These are phyloP conservation scores for Propsilocerus akamusi DNA, from an alignment of 1,140 invertebrate species.

Conservation along the genomic window DNA sequence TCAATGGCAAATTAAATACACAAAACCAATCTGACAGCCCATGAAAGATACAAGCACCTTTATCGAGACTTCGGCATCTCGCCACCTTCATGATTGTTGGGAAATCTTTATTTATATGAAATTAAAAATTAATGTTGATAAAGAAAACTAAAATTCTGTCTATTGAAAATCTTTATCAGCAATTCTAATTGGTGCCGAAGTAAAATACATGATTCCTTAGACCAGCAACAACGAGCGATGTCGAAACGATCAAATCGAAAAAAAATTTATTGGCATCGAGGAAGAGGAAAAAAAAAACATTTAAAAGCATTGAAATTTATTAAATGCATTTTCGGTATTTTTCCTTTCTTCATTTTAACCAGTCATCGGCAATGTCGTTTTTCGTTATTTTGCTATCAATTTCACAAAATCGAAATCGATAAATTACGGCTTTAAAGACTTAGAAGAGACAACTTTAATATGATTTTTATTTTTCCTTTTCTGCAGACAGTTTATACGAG, in stretches of 20 bases:
- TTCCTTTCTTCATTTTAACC: background rate
- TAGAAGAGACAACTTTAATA: slow-evolving; percentile 3
- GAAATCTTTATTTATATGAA: no score
- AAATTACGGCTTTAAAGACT: slow-evolving; percentile 3
- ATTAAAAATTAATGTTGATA: no score
- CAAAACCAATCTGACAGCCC: no score
- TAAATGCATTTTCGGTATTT: background rate
- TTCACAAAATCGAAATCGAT: slow-evolving; percentile 1
- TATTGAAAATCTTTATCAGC: no score
- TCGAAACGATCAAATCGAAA: background rate
- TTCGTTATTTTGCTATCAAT: background rate
- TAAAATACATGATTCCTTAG: no score
- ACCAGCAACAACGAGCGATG: background rate
- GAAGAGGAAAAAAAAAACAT: background rate
- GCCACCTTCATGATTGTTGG: no score
- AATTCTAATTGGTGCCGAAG: no score
- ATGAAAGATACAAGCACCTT: no score
- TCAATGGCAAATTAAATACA: no score
- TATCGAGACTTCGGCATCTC: no score
- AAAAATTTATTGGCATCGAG: background rate
- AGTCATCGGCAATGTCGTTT: no score
- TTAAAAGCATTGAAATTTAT: background rate
- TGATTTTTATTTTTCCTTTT: background rate
- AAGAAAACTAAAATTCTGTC: no score
- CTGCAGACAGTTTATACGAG: background rate